These are phyloP conservation scores for Drosophila lowei DNA, from an alignment of 1,140 invertebrate species.

Conservation along the genomic window DNA sequence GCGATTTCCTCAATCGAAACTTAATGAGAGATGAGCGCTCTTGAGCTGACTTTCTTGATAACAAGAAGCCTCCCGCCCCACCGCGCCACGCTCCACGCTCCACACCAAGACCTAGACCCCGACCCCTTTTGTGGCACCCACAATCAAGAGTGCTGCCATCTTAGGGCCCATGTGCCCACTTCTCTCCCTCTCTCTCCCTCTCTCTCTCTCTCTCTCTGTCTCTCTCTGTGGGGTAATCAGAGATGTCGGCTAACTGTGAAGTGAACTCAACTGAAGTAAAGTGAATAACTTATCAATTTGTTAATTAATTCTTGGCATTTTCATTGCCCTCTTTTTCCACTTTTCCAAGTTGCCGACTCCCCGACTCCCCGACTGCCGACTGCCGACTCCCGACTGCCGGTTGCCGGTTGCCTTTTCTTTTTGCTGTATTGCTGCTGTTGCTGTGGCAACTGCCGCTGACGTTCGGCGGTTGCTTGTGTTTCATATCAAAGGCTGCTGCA, in stretches of 20 bases:
- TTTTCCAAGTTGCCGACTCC: not conserved
- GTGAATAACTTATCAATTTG: slow-evolving; percentile 35
- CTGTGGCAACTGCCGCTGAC: no score
- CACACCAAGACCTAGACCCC: no score
- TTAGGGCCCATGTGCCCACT: not conserved
- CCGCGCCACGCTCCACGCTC: no score
- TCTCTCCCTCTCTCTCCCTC: no score
- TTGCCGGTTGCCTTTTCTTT: not conserved
- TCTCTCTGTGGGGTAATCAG: no score
- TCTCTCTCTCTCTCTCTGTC: no score
- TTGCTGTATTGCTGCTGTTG: not conserved
- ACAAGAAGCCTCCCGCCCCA: no score
- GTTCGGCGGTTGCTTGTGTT: no score
- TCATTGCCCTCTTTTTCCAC: slow-evolving; percentile 8
- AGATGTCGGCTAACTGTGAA: no score
- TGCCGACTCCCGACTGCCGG: not conserved
- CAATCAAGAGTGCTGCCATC: no score
- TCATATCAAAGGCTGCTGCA: not conserved
- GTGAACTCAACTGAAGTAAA: not conserved
- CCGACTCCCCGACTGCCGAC: no score
- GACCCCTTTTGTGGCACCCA: no score
- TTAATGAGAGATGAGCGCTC: slow-evolving; percentile 7
- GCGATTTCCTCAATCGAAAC: slow-evolving; percentile 3
- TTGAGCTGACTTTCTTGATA: not conserved
- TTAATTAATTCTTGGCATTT: slow-evolving; percentile 31